These are phyloP conservation scores for Leptopterna dolabrata DNA, from an alignment of 2,888 invertebrate genomes.

Conservation along the genomic window DNA sequence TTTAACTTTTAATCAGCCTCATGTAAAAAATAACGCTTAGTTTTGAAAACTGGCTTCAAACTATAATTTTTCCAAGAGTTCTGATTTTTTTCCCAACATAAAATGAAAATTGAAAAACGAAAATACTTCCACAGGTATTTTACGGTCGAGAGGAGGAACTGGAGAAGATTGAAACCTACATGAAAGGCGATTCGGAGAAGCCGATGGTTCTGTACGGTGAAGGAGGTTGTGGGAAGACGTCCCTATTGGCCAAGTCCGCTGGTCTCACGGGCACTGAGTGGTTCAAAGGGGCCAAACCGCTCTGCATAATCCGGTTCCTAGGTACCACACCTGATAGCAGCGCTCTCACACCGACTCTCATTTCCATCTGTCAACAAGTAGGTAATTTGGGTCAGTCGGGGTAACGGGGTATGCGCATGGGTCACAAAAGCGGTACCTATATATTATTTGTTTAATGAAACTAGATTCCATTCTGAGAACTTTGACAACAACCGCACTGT, in stretches of 20 bases:
- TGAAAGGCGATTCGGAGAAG: slow-evolving; percentile 86
- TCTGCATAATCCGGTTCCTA: slow-evolving; percentile 90
- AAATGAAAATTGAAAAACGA: too few species aligned
- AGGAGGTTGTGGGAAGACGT: slow-evolving; percentile 98
- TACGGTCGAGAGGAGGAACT: slow-evolving; percentile 92
- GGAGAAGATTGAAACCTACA: slow-evolving; percentile 82
- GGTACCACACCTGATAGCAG: slow-evolving; percentile 98
- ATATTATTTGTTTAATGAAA: too few species aligned
- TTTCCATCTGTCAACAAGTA: slow-evolving; percentile 95
- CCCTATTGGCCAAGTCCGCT: slow-evolving; percentile 91
- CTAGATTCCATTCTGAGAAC: too few species aligned
- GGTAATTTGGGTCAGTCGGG: too few species aligned
- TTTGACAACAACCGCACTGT: too few species aligned
- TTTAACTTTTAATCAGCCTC: too few species aligned
- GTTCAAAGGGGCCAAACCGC: slow-evolving; percentile 81
- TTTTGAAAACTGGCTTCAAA: too few species aligned
- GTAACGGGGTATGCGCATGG: too few species aligned
- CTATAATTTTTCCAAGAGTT: too few species aligned
- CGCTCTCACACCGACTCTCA: slow-evolving; percentile 91
- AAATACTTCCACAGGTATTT: slow-evolving; percentile 78
- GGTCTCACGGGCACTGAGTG: slow-evolving; percentile 80
- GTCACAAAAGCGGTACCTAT: too few species aligned
- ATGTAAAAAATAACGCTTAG: too few species aligned
- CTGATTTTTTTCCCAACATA: too few species aligned
- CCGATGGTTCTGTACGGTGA: slow-evolving; percentile 93